phyloP scores from a whole-genome alignment of 2,797 vertebrate species.

The Tenualosa thibaudeaui region DNA sequence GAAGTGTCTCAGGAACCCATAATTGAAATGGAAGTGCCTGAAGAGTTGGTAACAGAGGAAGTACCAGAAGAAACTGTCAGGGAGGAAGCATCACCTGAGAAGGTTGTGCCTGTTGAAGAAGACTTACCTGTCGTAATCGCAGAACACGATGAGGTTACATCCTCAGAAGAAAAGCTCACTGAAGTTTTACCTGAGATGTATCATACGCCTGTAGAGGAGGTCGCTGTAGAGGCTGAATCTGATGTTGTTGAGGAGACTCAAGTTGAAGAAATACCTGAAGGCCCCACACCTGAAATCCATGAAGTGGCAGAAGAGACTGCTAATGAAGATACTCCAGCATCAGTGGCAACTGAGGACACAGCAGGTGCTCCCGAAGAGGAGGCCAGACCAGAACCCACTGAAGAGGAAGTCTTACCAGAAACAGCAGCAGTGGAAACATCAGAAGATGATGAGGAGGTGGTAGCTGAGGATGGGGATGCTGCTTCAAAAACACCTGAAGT shows the following conservation, averaged over 20 bases:
- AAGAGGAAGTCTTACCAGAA: slow-evolving; percentile 10
- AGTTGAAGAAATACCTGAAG: not conserved
- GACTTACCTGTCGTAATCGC: not conserved
- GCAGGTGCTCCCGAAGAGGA: slow-evolving; percentile 5
- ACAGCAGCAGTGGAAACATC: not conserved
- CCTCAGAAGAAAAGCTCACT: not conserved
- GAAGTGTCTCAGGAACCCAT: not conserved
- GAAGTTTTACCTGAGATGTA: not conserved
- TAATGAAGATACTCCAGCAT: not conserved
- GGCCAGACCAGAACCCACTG: not conserved
- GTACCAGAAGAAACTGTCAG: not conserved
- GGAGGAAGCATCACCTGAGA: slow-evolving; percentile 1
- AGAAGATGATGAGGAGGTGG: not conserved
- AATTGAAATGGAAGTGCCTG: slow-evolving; percentile 1
- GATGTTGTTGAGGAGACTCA: not conserved
- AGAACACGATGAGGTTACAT: not conserved
- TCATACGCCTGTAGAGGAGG: not conserved
- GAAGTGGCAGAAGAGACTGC: not conserved
- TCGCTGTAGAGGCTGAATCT: not conserved
- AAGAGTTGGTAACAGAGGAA: slow-evolving; percentile 18
- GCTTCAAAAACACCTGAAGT: not conserved
- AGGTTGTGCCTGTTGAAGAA: not conserved
- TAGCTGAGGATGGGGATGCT: not conserved
- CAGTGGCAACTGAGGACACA: not conserved
- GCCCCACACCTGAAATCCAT: not conserved